Conservation (phyloP, 2,113 vertebrate genomes). For the Mixornis gularis region DNA sequence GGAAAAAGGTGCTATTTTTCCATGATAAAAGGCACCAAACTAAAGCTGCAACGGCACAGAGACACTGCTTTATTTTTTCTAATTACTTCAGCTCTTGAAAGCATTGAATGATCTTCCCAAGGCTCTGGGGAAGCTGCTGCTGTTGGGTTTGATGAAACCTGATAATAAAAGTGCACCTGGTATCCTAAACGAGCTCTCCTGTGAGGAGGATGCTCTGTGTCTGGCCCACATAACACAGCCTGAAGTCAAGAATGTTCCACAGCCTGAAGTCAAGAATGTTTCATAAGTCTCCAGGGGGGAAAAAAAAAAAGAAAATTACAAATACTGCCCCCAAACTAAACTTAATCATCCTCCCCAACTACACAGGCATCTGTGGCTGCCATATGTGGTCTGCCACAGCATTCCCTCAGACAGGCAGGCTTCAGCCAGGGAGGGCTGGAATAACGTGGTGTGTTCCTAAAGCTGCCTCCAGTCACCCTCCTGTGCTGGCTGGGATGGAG, state of each 20-base stretch:
- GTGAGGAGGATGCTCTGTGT: not conserved
- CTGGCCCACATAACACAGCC: not conserved
- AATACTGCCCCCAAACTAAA: constrained; percentile 14
- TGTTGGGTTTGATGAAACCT: not conserved
- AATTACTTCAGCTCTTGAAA: constrained; percentile 12
- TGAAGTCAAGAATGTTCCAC: not conserved
- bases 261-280: not conserved
- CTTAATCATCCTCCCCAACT: not conserved
- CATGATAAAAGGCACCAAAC: not conserved
- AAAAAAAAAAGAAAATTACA: not conserved
- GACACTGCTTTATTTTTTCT: not conserved
- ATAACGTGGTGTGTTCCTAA: fast-evolving
- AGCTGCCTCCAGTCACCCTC: not conserved
- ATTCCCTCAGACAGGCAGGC: not conserved
- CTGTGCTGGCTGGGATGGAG: not conserved
- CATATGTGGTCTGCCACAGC: constrained; percentile 21
- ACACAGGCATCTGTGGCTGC: constrained; percentile 21
- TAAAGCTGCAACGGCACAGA: not conserved
- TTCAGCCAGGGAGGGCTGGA: not conserved
- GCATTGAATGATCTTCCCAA: not conserved
- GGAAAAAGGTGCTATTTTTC: not conserved
- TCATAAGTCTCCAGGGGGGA: not conserved
- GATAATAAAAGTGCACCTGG: not conserved
- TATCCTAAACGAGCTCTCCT: not conserved
- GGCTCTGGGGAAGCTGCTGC: not conserved